phyloP scores from a whole-genome alignment of 2,888 invertebrate genomes.

The Psylliodes chrysocephalus region DNA sequence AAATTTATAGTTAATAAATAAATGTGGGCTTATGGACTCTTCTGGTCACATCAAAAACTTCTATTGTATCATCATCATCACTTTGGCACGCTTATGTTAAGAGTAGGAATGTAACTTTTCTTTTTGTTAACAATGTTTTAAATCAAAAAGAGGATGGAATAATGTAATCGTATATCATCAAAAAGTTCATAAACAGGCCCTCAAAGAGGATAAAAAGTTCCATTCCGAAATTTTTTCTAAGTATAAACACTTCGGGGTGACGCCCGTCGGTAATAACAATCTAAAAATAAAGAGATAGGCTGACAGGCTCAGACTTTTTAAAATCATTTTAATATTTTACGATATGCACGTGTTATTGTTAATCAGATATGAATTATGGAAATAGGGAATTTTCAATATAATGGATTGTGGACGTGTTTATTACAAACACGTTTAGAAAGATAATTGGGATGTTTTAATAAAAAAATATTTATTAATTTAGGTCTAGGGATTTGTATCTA shows the following conservation, averaged over 20 bases:
- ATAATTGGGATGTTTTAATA: background rate
- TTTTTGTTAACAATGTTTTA: too few species aligned
- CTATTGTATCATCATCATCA: too few species aligned
- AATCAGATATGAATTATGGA: conserved; percentile 25
- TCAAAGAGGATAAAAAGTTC: background rate
- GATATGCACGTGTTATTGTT: conserved; percentile 41
- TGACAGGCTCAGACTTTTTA: conserved; percentile 48
- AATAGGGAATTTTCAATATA: conserved; percentile 8
- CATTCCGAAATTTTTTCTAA: conserved; percentile 30
- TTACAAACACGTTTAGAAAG: conserved; percentile 17
- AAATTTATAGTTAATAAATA: too few species aligned
- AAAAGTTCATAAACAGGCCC: background rate
- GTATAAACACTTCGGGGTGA: conserved; percentile 45
- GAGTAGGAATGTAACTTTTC: too few species aligned
- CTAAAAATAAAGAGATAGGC: conserved; percentile 46
- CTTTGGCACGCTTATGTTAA: too few species aligned
- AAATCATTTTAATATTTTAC: conserved; percentile 50
- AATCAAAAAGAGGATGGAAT: too few species aligned
- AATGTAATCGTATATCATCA: background rate
- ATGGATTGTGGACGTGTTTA: conserved; percentile 20
- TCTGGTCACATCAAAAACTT: too few species aligned
- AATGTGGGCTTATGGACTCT: too few species aligned
- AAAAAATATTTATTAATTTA: too few species aligned
- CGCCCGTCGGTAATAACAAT: conserved; percentile 39
- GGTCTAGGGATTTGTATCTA: too few species aligned